Conservation (phyloP, 2,888 invertebrate genomes). For the Drosophila anceps region DNA sequence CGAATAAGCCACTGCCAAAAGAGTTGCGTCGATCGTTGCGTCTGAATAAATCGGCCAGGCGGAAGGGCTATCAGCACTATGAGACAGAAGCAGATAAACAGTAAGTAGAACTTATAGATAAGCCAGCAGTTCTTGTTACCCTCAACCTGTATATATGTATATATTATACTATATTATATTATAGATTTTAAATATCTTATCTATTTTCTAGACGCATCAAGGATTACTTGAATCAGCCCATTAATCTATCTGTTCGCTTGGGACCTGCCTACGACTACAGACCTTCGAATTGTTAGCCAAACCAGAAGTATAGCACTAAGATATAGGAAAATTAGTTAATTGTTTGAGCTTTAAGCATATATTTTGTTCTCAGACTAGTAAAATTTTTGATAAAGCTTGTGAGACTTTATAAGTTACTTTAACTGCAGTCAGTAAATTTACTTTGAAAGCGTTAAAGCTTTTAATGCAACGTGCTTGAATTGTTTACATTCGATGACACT, state of each 20-base stretch:
- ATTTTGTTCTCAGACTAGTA: neutral
- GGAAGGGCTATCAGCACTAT: conserved; percentile 76
- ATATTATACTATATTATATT: neutral
- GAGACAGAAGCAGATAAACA: conserved; percentile 80
- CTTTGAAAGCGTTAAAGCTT: neutral
- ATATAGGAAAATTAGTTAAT: neutral
- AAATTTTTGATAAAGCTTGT: neutral
- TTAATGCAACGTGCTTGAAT: conserved; percentile 7
- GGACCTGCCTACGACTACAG: conserved; percentile 66
- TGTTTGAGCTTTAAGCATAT: neutral
- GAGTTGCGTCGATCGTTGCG: conserved; percentile 78
- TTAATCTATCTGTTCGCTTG: conserved; percentile 64
- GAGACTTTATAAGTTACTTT: neutral
- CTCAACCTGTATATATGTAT: neutral
- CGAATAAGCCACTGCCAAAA: conserved; percentile 78
- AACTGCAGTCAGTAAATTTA: neutral
- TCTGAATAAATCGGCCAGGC: conserved; percentile 77
- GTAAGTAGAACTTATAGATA: conserved; percentile 59
- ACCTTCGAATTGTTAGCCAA: conserved; percentile 47
- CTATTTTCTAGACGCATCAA: conserved; percentile 40
- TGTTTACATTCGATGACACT: neutral
- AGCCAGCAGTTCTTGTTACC: conserved; percentile 49
- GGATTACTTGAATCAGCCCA: conserved; percentile 57
- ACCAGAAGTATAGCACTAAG: neutral
- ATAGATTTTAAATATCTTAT: neutral